Base-by-base conservation (phyloP, 1,140 invertebrate species). In the Drosophila pruinosa region DNA sequence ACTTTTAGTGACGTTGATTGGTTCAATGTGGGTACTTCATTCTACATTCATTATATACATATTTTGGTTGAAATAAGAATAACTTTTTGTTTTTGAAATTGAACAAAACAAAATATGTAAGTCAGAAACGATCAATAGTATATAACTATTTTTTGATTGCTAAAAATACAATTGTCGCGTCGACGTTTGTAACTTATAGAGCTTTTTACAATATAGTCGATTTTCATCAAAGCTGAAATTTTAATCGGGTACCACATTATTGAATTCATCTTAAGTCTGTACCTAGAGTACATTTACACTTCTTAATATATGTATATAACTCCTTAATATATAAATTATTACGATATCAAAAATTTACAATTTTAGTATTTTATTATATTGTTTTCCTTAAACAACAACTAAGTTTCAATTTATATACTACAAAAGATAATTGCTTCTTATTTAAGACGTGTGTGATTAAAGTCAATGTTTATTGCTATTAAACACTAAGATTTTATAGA, bases 291-390 rank as follows among this genome's bases (percentile, higher is more conserved):
- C 1, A 10, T 17, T 54, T 65, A 58, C 14, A 14, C 31, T 24
- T 61, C 19, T 45, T 45, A n/a, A 14, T 50, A 28, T 28, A 17
- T 28, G 8, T 48, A 59, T 28, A 39, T 57, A 48, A 14, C 19
- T 52, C 26, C 26, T 53, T 56, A 56, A 64, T 70, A 48, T 31
- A 64, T 47, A 12, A 39, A 56, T 21, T n/a, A 7, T 65, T 65
- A 50, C 47, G 22, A 41, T 65, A 71, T 47, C n/a, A 65, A 65
- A 71, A 65, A 65, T 71, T 65, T 65, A 71, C 61, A 70, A 41
- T 48, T 56, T 57, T 45, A 41, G 17, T 71, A 65, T 41, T 71
- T 57, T 50, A 65, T 71, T 50, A 48, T 50, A 52, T 67, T 67
- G 43, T 57, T 54, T 45, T 53, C 15, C 45, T 36, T 15, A 50